Evolutionary conservation across 2,888 invertebrate species (phyloP), one percentile per base, ranked within the genome.

Genomic region (Acanthopleura granulata): DNA sequence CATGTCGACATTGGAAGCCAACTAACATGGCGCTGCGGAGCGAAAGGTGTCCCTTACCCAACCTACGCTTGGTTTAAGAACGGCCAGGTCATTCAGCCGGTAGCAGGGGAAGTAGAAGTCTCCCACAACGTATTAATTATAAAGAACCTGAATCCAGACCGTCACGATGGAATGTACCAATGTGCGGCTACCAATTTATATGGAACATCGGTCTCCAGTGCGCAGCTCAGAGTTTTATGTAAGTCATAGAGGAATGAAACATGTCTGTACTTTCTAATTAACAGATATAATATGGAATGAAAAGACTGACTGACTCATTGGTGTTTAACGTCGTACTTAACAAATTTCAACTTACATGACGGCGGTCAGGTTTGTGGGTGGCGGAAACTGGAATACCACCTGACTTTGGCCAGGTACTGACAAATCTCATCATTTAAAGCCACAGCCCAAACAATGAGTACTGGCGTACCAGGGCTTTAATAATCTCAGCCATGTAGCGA

Each of bases 131-230:
- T 71, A 16, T 71, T 71, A 27, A 71, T 18, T 15, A 25, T 71
- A 40, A 71, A 57, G 6, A 62, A 78, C 1, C 80, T 88, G 1
- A 78, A 82, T 25, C 74, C 80, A 11, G 61, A 73, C 11, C 72
- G 94, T 83, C 98, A 98, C 90, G 94, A 95, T 74, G 98, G 96
- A 30, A 97, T 98, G 96, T 98, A 95, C 90, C 98, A 98, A 87
- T 98, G 98, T 89, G 93, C 94, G 84, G 98, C 98, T 0, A 93
- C 93, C 76, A 98, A 98, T 92, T 95, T 95, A 80, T 91, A 97
- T 14, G 96, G 95, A 86, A 94, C 94, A 0, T 93, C 93, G 74
- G 97, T 94, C 89, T 96, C 97, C 0, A 95, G 97, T 9, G 97
- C 95, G 0, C 97, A 98, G 86, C 92, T 98, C 30, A 92, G 97